phyloP scores from a whole-genome alignment of 2,888 invertebrate genomes.

The Amiota minor region DNA sequence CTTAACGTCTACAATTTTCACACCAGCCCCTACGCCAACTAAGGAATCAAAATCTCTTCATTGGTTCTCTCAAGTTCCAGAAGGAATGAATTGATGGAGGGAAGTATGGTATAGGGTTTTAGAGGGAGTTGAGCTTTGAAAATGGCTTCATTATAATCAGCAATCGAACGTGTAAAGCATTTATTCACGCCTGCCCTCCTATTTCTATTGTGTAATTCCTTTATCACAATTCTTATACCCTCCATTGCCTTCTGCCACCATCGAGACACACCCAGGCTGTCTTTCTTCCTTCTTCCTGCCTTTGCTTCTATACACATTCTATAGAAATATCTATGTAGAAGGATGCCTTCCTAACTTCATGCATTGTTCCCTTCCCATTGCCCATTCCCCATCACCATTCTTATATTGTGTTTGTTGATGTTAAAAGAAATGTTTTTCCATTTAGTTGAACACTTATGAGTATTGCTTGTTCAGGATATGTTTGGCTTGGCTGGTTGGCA shows the following conservation, averaged over 20 bases:
- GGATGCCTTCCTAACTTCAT: too few relatives aligned
- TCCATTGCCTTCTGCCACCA: background rate
- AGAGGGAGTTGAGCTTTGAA: background rate
- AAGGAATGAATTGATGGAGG: too few relatives aligned
- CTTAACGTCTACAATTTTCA: slow-evolving; percentile 53
- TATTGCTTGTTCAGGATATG: slow-evolving; percentile 55
- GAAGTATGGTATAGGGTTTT: too few relatives aligned
- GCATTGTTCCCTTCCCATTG: too few relatives aligned
- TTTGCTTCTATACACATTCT: background rate
- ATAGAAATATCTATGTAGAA: too few relatives aligned
- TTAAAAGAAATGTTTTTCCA: slow-evolving; percentile 66
- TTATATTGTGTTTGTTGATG: slow-evolving; percentile 56
- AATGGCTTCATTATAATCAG: slow-evolving; percentile 58
- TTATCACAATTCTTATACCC: background rate
- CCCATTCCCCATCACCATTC: too few relatives aligned
- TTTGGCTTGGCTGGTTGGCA: slow-evolving; percentile 38
- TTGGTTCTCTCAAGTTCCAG: slow-evolving; percentile 6
- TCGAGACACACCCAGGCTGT: background rate
- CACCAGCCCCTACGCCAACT: slow-evolving; percentile 45
- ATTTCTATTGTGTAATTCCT: background rate
- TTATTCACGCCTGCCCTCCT: slow-evolving; percentile 39
- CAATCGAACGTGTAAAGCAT: slow-evolving; percentile 43
- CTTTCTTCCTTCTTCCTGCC: background rate
- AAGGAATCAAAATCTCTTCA: slow-evolving; percentile 16
- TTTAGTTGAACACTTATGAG: slow-evolving; percentile 67